phyloP scores from a whole-genome alignment of 1,140 invertebrate species.

The Eriosoma lanigerum region DNA sequence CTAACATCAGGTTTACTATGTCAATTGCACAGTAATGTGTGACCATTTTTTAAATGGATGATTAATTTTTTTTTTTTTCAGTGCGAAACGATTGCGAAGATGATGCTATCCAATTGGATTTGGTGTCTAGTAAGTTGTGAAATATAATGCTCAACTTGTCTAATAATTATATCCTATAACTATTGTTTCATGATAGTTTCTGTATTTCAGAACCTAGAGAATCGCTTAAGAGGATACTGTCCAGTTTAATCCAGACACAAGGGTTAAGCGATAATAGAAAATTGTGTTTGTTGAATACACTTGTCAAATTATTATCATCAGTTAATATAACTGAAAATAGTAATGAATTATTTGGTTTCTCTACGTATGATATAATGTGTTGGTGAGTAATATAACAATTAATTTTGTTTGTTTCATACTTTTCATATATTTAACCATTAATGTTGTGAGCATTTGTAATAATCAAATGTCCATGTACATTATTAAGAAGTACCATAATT shows the following conservation, averaged over 20 bases:
- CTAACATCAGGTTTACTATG: too few species aligned
- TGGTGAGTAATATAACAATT: constrained; percentile 37
- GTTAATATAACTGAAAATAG: constrained; percentile 14
- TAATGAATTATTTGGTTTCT: constrained; percentile 44
- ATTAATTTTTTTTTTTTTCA: background rate
- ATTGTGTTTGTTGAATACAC: constrained; percentile 44
- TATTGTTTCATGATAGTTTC: background rate
- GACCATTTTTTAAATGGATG: background rate
- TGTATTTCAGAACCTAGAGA: constrained; percentile 47
- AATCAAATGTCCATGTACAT: background rate
- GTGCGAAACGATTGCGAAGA: constrained; percentile 50
- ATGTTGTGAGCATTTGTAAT: background rate
- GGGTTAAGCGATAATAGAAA: constrained; percentile 45
- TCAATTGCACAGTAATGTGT: too few species aligned
- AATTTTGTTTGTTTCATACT: background rate
- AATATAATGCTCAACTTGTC: background rate
- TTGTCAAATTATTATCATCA: constrained; percentile 41
- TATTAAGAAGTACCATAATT: background rate
- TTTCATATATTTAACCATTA: background rate
- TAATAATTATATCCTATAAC: background rate
- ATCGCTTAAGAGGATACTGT: constrained; percentile 44
- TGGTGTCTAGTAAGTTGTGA: constrained; percentile 31
- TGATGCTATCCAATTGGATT: constrained; percentile 44
- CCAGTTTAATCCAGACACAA: constrained; percentile 41
- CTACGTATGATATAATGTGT: constrained; percentile 50